Conservation (phyloP, 1,140 invertebrate species). For the Drosophila nigromelanica region DNA sequence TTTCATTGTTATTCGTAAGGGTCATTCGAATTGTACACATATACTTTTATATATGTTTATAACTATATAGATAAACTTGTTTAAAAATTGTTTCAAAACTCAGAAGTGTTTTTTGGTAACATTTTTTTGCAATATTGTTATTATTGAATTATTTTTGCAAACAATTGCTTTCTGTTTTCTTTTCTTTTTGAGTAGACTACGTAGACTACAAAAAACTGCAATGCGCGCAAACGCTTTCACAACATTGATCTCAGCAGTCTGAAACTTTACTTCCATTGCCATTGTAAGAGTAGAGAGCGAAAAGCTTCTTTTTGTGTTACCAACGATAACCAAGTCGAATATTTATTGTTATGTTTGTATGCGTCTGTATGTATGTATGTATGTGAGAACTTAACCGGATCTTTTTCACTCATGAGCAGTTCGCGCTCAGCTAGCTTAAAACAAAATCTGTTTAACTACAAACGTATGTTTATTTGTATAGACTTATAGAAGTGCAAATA, state of each 20-base stretch:
- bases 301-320: constrained; percentile 27
- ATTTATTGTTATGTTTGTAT: constrained; percentile 10
- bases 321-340: constrained; percentile 11
- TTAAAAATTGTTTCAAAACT: background rate
- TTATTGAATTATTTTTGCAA: background rate
- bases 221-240: constrained; percentile 44
- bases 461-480: background rate
- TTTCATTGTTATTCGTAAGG: constrained; percentile 13
- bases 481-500: too few relatives aligned
- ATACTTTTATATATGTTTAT: background rate
- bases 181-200: constrained; percentile 30
- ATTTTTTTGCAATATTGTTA: background rate
- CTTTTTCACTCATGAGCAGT: constrained; percentile 44
- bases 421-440: constrained; percentile 12
- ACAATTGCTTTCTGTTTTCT: constrained; percentile 34
- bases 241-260: constrained; percentile 38
- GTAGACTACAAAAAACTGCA: constrained; percentile 31
- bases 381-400: constrained; percentile 46
- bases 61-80: background rate
- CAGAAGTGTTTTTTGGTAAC: background rate
- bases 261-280: constrained; percentile 37
- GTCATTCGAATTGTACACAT: constrained; percentile 9
- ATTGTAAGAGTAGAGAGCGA: constrained; percentile 35
- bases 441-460: background rate
- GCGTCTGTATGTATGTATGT: constrained; percentile 9